phyloP scores from a whole-genome alignment of 1,140 invertebrate species.

The Choristoneura fumiferana region DNA sequence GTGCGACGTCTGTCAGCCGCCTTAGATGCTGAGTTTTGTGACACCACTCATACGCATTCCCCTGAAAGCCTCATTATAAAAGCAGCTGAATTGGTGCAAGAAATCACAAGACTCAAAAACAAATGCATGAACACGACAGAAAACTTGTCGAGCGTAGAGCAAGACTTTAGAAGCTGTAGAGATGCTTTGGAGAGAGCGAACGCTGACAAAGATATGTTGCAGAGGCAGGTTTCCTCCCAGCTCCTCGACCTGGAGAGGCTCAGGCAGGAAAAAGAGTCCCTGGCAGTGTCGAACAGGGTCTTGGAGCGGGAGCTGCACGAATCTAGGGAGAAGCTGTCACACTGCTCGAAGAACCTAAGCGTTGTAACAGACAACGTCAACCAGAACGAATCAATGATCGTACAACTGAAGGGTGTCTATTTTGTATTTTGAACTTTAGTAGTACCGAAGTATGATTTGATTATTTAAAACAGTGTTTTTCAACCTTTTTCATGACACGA shows the following conservation, averaged over 20 bases:
- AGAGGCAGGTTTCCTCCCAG: conserved; percentile 82
- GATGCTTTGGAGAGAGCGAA: conserved; percentile 82
- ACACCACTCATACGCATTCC: conserved; percentile 79
- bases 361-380: conserved; percentile 84
- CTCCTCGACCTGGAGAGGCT: conserved; percentile 83
- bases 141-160: conserved; percentile 81
- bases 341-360: conserved; percentile 81
- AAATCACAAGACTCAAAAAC: conserved; percentile 78
- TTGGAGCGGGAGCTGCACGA: conserved; percentile 83
- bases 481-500: no score
- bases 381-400: conserved; percentile 83
- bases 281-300: conserved; percentile 82
- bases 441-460: conserved; percentile 11
- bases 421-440: no score
- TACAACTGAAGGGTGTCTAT: conserved; percentile 82
- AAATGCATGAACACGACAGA: conserved; percentile 80
- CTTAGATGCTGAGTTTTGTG: conserved; percentile 83
- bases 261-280: conserved; percentile 84
- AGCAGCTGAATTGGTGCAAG: conserved; percentile 85
- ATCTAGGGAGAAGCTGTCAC: conserved; percentile 82
- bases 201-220: conserved; percentile 84
- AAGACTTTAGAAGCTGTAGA: conserved; percentile 82
- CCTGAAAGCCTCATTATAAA: conserved; percentile 85
- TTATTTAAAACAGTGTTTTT: no score
- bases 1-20: conserved; percentile 83